phyloP scores from a whole-genome alignment of 2,113 vertebrate genomes.

The Myotis yumanensis region DNA sequence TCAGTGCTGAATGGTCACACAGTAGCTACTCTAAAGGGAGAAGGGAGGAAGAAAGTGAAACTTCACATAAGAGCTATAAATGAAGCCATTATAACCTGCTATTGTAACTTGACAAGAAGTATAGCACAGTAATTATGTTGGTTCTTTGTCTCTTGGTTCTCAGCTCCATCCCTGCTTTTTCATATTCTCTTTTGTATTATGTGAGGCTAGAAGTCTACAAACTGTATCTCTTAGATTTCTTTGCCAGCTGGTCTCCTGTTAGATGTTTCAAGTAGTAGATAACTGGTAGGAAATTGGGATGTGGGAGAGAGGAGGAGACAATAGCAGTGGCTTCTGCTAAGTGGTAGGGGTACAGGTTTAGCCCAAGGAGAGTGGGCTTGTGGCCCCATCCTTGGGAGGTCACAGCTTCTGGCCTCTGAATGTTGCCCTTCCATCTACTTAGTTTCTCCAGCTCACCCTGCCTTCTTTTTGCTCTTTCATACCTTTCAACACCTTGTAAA shows the following conservation, averaged over 20 bases:
- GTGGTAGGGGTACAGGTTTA: not conserved
- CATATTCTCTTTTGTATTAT: not conserved
- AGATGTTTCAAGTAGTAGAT: not conserved
- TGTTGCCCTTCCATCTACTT: not conserved
- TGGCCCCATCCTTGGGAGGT: not conserved
- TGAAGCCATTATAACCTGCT: not conserved
- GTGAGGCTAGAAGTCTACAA: not conserved
- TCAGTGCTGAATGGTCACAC: not conserved
- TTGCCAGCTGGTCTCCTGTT: not conserved
- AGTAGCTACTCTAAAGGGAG: not conserved
- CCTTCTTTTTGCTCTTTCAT: not conserved
- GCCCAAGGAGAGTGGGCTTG: not conserved
- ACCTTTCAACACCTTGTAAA: not conserved
- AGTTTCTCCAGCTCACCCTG: not conserved
- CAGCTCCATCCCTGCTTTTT: not conserved
- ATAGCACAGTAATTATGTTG: not conserved
- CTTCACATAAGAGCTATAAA: not conserved
- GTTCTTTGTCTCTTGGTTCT: not conserved
- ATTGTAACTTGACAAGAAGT: not conserved
- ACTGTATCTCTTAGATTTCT: not conserved
- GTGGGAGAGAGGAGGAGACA: not conserved
- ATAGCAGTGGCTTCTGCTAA: no score
- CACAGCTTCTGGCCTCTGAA: not conserved
- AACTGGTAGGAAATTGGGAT: not conserved
- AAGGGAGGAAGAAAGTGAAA: not conserved